These are phyloP conservation scores for Elysia chlorotica DNA, from an alignment of 1,140 invertebrate species.

Conservation along the genomic window DNA sequence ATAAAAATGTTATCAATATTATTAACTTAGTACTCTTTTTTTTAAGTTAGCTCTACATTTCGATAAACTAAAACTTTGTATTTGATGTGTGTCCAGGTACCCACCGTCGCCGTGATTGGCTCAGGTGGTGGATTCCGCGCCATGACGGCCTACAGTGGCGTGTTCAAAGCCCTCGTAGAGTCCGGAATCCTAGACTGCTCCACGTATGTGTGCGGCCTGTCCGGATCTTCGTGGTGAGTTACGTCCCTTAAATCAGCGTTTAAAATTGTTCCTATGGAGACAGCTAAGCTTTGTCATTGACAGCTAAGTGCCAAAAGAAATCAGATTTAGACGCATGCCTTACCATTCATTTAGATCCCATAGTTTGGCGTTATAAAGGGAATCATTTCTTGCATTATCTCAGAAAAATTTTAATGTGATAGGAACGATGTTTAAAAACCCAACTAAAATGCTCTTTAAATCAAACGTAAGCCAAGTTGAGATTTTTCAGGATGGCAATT, in stretches of 20 bases:
- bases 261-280: background rate
- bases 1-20: background rate
- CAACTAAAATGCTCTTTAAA: too few species aligned
- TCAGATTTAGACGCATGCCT: too few species aligned
- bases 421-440: too few species aligned
- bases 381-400: background rate
- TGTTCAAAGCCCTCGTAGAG: slow-evolving; percentile 61
- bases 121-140: slow-evolving; percentile 66
- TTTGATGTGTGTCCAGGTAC: slow-evolving; percentile 53
- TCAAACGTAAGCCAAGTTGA: too few species aligned
- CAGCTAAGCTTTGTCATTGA: background rate
- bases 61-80: background rate
- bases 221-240: slow-evolving; percentile 64
- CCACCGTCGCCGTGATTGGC: slow-evolving; percentile 63
- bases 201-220: slow-evolving; percentile 62
- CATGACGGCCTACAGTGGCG: slow-evolving; percentile 63
- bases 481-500: too few species aligned
- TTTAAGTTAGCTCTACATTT: background rate
- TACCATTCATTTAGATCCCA: background rate
- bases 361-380: background rate
- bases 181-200: slow-evolving; percentile 60
- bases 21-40: background rate
- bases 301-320: background rate
- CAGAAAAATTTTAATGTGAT: too few species aligned
- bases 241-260: background rate